Evolutionary conservation across 2,113 vertebrate genomes (phyloP), one percentile per base, ranked within the genome.

Genomic region (Delphinapterus leucas): DNA sequence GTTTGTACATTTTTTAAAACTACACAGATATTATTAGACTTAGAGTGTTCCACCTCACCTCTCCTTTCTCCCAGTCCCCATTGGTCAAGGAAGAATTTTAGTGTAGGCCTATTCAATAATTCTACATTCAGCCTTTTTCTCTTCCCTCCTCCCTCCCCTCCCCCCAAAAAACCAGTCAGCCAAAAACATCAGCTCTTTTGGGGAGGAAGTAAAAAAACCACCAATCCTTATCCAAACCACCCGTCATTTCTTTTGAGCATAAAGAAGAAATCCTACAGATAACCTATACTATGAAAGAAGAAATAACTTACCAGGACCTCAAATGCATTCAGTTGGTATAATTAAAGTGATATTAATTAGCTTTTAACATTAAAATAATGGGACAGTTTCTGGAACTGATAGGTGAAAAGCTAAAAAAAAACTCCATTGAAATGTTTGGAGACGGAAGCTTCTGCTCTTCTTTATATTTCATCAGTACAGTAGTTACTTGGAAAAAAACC

Each of bases 111-210:
- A 60, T 77, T 94, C 60, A 95, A 33, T 94, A 97, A 84, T 97
- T 98, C 87, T 96, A 86, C 90, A 92, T 94, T 95, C 96, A 93
- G 88, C 65, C 84, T 61, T 89, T 89, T 76, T 61, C 63, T 95
- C 81, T 92, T 89, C 70, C 58, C 65, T 90, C 70, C 28, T 1
- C 26, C 58, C 21, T 4, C 95, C 88, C 49, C 33, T 3, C 90
- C 63, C 85, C 76, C 85, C 92, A 97, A 85, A 90, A 96, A 60
- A 53, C 47, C 88, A 98, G 96, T 95, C 93, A 97, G 98, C 98
- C 97, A 96, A 98, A 98, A 98, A 97, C 88, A 97, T 96, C 97
- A 98, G 93, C 95, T 97, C 96, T 98, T 98, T 98, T 79, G 90
- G 97, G 97, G 85, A 93, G 97, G 95, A 98, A 98, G 97, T 97